phyloP scores from a whole-genome alignment of 2,888 invertebrate genomes.

The Eremobia ochroleuca region DNA sequence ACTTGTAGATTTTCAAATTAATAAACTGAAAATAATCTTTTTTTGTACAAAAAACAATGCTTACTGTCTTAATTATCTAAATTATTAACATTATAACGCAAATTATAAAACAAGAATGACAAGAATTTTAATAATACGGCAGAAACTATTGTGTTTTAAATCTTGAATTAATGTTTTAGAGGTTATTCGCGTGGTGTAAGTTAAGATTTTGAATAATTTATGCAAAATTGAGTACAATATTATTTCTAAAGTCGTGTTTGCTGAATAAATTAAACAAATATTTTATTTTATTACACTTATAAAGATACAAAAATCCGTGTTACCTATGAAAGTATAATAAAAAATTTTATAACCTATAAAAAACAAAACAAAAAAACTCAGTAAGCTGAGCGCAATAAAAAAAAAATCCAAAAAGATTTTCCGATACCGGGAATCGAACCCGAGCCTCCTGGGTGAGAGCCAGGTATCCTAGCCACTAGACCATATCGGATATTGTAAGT shows the following conservation, averaged over 20 bases:
- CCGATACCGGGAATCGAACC: slow-evolving; percentile 92
- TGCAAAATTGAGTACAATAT: slow-evolving; percentile 31
- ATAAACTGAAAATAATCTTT: background rate
- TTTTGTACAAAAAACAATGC: background rate
- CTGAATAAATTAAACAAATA: background rate
- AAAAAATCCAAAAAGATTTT: slow-evolving; percentile 77
- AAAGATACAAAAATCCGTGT: background rate
- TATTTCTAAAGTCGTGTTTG: slow-evolving; percentile 13
- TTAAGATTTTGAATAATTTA: slow-evolving; percentile 45
- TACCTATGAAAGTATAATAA: background rate
- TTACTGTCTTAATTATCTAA: background rate
- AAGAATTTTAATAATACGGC: slow-evolving; percentile 21
- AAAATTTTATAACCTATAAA: background rate
- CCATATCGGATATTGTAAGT: slow-evolving; percentile 87
- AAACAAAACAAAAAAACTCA: background rate
- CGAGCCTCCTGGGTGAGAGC: slow-evolving; percentile 92
- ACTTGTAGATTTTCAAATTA: background rate
- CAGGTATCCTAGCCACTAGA: slow-evolving; percentile 92
- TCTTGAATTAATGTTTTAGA: slow-evolving; percentile 24
- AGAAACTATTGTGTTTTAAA: slow-evolving; percentile 37
- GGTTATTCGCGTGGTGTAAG: slow-evolving; percentile 28
- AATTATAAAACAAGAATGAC: slow-evolving; percentile 19
- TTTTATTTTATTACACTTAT: background rate
- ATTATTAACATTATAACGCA: slow-evolving; percentile 3
- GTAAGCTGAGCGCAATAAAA: background rate